Evolutionary conservation across 2,113 vertebrate genomes (phyloP).

Genomic region (Poeciliopsis prolifica): DNA sequence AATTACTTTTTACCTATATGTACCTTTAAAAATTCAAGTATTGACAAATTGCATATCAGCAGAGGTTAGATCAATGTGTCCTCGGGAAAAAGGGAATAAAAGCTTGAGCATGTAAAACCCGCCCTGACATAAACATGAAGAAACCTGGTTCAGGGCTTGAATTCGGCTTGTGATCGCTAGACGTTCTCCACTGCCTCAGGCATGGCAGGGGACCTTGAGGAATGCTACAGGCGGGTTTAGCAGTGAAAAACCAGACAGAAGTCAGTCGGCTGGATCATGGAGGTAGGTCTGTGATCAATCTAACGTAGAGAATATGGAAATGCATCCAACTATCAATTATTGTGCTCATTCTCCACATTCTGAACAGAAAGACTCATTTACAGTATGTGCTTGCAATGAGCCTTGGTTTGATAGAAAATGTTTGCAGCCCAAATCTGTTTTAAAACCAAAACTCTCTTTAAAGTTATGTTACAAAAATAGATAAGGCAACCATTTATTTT

Average conservation of each 20-base stretch:
- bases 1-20: constrained; percentile 17
- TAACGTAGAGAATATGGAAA: constrained; percentile 34
- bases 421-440: background rate
- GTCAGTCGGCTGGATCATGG: constrained; percentile 30
- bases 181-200: constrained; percentile 72
- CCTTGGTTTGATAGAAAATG: background rate
- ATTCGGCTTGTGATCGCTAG: constrained; percentile 46
- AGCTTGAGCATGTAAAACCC: constrained; percentile 46
- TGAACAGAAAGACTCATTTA: constrained; percentile 10
- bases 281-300: constrained; percentile 44
- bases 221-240: constrained; percentile 76
- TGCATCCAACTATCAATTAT: constrained; percentile 60
- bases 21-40: constrained; percentile 43
- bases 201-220: constrained; percentile 66
- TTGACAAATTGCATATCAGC: constrained; percentile 48
- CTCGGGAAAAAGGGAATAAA: constrained; percentile 44
- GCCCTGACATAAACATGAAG: constrained; percentile 59
- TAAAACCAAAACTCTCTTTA: background rate
- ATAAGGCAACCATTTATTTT: background rate
- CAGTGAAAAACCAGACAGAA: constrained; percentile 39
- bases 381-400: constrained; percentile 9
- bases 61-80: constrained; percentile 51
- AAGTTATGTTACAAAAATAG: background rate
- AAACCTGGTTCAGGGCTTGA: constrained; percentile 47
- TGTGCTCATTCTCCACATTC: constrained; percentile 26